These are phyloP conservation scores for Lagodon rhomboides DNA, from an alignment of 2,797 vertebrate genomes.

Conservation along the genomic window DNA sequence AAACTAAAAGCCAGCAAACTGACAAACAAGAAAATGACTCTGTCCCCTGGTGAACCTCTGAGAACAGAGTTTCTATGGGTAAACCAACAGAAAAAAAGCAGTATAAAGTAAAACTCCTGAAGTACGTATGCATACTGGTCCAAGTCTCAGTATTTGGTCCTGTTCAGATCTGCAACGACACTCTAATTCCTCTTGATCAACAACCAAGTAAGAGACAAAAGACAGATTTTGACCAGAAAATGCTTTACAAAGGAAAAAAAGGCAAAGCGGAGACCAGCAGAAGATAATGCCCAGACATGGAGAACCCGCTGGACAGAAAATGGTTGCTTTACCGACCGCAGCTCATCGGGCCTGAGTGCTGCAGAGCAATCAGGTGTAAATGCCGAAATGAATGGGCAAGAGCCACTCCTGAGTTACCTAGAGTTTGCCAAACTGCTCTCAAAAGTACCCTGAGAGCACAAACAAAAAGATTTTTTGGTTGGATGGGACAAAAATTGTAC, in stretches of 20 bases:
- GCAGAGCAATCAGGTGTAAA: constrained; percentile 34
- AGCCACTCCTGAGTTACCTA: not conserved
- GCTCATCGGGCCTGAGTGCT: constrained; percentile 20
- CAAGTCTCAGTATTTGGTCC: not conserved
- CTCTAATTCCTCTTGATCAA: not conserved
- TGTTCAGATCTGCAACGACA: not conserved
- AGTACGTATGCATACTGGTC: not conserved
- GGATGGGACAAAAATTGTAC: constrained; percentile 11
- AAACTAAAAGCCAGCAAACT: not conserved
- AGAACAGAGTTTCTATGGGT: not conserved
- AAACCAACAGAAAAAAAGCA: not conserved
- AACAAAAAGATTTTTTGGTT: constrained; percentile 8
- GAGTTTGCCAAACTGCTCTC: constrained; percentile 20
- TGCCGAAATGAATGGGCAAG: not conserved
- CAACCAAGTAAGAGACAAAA: not conserved
- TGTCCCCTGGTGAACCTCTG: not conserved
- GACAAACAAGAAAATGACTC: not conserved
- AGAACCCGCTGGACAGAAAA: not conserved
- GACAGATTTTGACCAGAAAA: not conserved
- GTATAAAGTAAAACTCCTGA: not conserved
- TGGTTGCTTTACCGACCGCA: not conserved
- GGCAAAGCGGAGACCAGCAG: not conserved
- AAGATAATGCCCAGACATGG: not conserved
- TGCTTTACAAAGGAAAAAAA: not conserved
- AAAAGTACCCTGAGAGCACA: not conserved